Conservation (phyloP, 2,888 invertebrate genomes). For the Hemistola chrysoprasaria region DNA sequence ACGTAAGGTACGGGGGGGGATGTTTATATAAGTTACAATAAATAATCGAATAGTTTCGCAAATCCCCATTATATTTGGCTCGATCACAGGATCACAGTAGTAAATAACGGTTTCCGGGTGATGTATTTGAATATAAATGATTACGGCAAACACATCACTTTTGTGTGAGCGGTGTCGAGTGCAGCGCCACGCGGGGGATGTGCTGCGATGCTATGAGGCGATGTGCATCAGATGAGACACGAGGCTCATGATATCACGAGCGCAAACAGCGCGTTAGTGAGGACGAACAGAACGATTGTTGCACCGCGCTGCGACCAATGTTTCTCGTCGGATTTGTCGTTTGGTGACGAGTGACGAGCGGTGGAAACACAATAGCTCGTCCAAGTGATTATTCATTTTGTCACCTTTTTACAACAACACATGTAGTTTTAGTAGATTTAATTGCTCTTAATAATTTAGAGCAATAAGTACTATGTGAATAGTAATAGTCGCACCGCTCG, state of each 20-base stretch:
- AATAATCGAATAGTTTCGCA: constrained; percentile 28
- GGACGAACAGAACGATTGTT: too few relatives aligned
- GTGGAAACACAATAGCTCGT: constrained; percentile 59
- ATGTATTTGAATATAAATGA: constrained; percentile 41
- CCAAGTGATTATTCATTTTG: constrained; percentile 57
- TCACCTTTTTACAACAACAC: constrained; percentile 46
- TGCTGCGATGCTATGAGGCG: too few relatives aligned
- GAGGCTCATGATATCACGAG: too few relatives aligned
- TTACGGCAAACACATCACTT: constrained; percentile 50
- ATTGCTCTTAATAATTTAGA: too few relatives aligned
- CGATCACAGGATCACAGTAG: constrained; percentile 41
- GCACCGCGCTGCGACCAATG: too few relatives aligned
- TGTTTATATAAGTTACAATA: too few relatives aligned
- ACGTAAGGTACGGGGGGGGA: too few relatives aligned
- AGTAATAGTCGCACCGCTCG: too few relatives aligned
- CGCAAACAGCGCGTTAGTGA: too few relatives aligned
- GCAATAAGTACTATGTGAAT: too few relatives aligned
- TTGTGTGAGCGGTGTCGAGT: constrained; percentile 46
- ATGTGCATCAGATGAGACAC: too few relatives aligned
- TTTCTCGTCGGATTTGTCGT: constrained; percentile 46
- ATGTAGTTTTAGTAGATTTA: constrained; percentile 20
- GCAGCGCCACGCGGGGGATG: too few relatives aligned
- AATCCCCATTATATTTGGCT: constrained; percentile 34
- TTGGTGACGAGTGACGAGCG: constrained; percentile 58
- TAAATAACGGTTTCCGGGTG: constrained; percentile 37